phyloP scores from a whole-genome alignment of 2,888 invertebrate species.

The Lasioglossum figueresi region DNA sequence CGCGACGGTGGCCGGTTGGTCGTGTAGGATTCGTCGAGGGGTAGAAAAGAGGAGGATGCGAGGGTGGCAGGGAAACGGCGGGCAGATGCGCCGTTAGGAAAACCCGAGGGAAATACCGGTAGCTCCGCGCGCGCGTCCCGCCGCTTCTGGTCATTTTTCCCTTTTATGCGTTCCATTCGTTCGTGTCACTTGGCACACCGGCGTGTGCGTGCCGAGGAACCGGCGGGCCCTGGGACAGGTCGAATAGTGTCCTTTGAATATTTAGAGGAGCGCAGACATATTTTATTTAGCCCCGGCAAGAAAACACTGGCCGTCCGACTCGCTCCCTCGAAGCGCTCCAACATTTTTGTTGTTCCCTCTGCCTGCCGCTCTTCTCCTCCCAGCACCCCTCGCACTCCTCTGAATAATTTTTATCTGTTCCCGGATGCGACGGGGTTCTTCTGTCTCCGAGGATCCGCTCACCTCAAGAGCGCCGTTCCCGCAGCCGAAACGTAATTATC shows the following conservation, averaged over 20 bases:
- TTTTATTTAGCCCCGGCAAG: constrained; percentile 75
- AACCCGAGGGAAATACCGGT: constrained; percentile 79
- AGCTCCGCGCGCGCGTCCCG: constrained; percentile 73
- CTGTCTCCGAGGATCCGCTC: constrained; percentile 13
- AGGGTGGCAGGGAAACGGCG: constrained; percentile 12
- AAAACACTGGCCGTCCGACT: constrained; percentile 63
- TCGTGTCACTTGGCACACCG: constrained; percentile 76
- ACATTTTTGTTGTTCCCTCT: constrained; percentile 26
- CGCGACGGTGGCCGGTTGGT: constrained; percentile 18
- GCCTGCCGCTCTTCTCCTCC: background rate
- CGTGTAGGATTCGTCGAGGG: constrained; percentile 17
- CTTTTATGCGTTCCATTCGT: constrained; percentile 82
- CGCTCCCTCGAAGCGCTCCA: constrained; percentile 28
- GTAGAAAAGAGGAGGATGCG: constrained; percentile 19
- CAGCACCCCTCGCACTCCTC: background rate
- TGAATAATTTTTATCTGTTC: constrained; percentile 48
- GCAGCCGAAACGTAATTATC: background rate
- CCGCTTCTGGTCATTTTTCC: constrained; percentile 81
- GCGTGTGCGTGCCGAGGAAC: constrained; percentile 37
- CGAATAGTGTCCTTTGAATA: constrained; percentile 74
- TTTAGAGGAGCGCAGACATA: constrained; percentile 77
- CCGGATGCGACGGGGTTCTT: background rate
- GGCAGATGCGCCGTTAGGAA: constrained; percentile 67
- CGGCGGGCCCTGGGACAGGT: constrained; percentile 21
- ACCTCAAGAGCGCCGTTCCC: background rate